Conservation (phyloP, 2,888 invertebrate species). For the Lamproptera curius region DNA sequence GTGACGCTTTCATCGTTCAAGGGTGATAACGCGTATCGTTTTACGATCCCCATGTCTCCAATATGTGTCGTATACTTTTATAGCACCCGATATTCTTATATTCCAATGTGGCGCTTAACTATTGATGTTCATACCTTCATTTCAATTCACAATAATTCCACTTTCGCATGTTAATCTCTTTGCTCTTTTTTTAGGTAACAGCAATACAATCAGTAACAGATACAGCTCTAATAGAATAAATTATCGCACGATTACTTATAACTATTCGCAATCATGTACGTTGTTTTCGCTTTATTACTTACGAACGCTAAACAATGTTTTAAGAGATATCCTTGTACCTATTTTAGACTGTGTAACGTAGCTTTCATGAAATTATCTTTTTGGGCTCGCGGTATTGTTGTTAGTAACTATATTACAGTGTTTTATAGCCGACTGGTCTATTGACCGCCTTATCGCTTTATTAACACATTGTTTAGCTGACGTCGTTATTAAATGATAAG, state of each 20-base stretch:
- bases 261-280: constrained; percentile 67
- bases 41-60: constrained; percentile 12
- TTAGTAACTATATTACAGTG: constrained; percentile 24
- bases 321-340: not conserved
- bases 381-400: not conserved
- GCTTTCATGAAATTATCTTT: constrained; percentile 10
- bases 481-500: constrained; percentile 41
- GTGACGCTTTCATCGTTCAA: constrained; percentile 44
- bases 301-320: constrained; percentile 9
- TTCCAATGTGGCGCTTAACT: not conserved
- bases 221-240: constrained; percentile 63
- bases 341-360: not conserved
- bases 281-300: constrained; percentile 28
- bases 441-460: constrained; percentile 37
- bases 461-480: constrained; percentile 52
- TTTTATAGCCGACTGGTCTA: constrained; percentile 32
- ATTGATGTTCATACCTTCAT: constrained; percentile 1
- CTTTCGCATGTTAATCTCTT: constrained; percentile 45
- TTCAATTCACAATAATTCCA: constrained; percentile 22
- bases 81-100: constrained; percentile 8
- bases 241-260: constrained; percentile 49
- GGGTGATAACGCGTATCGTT: constrained; percentile 26
- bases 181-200: constrained; percentile 60
- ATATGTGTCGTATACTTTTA: constrained; percentile 8
- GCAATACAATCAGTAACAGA: constrained; percentile 63